Evolutionary conservation across 2,888 invertebrate species (phyloP).

Genomic region (Hipparchia sbordonii): DNA sequence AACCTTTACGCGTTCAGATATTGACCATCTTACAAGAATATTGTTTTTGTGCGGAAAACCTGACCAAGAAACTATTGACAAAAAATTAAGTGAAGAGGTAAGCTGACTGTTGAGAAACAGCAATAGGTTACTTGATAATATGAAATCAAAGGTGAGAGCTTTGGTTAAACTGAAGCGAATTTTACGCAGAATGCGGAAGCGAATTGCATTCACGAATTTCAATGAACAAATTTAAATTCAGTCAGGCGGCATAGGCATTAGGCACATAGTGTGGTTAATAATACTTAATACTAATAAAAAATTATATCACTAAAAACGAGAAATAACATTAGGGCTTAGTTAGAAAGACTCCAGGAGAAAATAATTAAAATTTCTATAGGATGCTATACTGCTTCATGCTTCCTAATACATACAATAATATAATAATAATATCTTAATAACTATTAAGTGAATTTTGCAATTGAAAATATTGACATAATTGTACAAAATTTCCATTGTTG

Average conservation of each 20-base stretch:
- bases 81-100: conserved; percentile 95
- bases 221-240: too few relatives aligned
- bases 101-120: conserved; percentile 51
- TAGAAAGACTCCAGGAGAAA: neutral
- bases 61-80: conserved; percentile 90
- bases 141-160: neutral
- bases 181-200: too few relatives aligned
- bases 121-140: neutral
- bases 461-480: conserved; percentile 9
- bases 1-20: conserved; percentile 86
- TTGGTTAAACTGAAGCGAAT: neutral
- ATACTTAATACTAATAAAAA: too few relatives aligned
- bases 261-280: too few relatives aligned
- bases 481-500: neutral
- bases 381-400: neutral
- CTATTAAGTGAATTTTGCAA: neutral
- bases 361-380: neutral
- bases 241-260: too few relatives aligned
- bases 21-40: conserved; percentile 95
- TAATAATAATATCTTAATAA: conserved; percentile 34
- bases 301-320: conserved; percentile 29
- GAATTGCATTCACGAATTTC: neutral
- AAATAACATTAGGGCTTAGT: neutral
- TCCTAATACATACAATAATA: neutral
- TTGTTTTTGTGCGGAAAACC: conserved; percentile 94